Evolutionary conservation across 2,113 vertebrate species (phyloP).

Genomic region (Boleophthalmus pectinirostris): DNA sequence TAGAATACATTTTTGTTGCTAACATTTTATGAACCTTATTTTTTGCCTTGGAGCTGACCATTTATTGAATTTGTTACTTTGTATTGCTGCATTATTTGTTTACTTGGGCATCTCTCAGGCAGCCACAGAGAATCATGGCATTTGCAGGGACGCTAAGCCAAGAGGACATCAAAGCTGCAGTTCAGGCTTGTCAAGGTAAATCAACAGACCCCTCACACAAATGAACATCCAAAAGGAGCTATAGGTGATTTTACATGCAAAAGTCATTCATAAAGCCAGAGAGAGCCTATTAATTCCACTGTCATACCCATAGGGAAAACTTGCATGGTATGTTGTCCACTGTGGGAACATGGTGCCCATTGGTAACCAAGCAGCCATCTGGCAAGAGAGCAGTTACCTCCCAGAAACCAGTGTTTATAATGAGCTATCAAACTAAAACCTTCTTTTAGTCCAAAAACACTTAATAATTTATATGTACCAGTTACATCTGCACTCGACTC

Average conservation of each 20-base stretch:
- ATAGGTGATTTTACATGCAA: conserved; percentile 10
- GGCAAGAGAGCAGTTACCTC: conserved; percentile 61
- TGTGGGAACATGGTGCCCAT: conserved; percentile 30
- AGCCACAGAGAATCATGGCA: conserved; percentile 69
- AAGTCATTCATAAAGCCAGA: neutral
- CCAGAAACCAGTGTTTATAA: conserved; percentile 61
- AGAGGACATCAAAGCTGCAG: conserved; percentile 71
- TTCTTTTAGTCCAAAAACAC: conserved; percentile 26
- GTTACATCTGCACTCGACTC: conserved; percentile 48
- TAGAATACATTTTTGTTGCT: neutral
- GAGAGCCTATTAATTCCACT: conserved; percentile 12
- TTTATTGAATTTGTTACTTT: conserved; percentile 49
- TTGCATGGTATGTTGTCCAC: conserved; percentile 38
- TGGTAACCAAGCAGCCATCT: conserved; percentile 71
- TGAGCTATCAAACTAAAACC: conserved; percentile 34
- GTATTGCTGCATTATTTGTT: conserved; percentile 21
- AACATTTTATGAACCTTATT: neutral
- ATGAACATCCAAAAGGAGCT: conserved; percentile 5
- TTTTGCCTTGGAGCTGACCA: neutral
- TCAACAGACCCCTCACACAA: conserved; percentile 20
- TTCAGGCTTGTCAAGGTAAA: conserved; percentile 78
- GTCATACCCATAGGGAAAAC: conserved; percentile 36
- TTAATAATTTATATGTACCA: conserved; percentile 63
- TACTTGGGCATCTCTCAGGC: conserved; percentile 41
- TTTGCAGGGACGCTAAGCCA: conserved; percentile 75